These are phyloP conservation scores for Sardina pilchardus DNA, from an alignment of 2,113 vertebrate species.

Conservation along the genomic window DNA sequence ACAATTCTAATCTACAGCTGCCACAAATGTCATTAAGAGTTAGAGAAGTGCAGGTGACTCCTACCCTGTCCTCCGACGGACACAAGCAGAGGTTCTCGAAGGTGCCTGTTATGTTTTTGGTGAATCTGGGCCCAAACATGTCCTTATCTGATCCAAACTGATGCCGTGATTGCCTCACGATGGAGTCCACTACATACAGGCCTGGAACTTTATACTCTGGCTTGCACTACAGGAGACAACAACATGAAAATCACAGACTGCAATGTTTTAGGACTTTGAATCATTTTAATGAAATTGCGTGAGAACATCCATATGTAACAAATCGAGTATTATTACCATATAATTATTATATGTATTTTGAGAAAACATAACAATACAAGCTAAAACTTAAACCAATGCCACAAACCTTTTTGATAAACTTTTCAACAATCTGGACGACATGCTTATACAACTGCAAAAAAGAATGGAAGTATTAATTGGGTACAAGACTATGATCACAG, in stretches of 20 bases:
- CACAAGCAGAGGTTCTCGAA: constrained; percentile 99
- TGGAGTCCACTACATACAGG: constrained; percentile 96
- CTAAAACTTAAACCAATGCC: neutral
- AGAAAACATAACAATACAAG: neutral
- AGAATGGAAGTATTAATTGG: constrained; percentile 14
- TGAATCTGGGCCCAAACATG: constrained; percentile 97
- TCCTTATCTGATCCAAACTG: constrained; percentile 98
- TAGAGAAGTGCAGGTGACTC: neutral
- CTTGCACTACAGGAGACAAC: constrained; percentile 82
- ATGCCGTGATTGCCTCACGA: constrained; percentile 96
- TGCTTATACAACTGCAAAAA: constrained; percentile 93
- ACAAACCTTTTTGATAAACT: constrained; percentile 97
- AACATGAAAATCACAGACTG: neutral
- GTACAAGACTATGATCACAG: neutral
- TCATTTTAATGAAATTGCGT: neutral
- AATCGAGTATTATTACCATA: neutral
- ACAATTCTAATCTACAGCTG: neutral
- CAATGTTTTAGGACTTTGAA: too few species aligned
- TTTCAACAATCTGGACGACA: constrained; percentile 99
- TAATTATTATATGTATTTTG: neutral
- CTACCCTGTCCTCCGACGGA: constrained; percentile 94
- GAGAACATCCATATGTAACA: neutral
- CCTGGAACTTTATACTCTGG: constrained; percentile 97
- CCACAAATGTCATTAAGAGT: neutral
- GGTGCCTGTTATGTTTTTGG: constrained; percentile 95